Evolutionary conservation across 2,888 invertebrate species (phyloP), one percentile per base, ranked within the genome.

Genomic region (Tinea trinotella): DNA sequence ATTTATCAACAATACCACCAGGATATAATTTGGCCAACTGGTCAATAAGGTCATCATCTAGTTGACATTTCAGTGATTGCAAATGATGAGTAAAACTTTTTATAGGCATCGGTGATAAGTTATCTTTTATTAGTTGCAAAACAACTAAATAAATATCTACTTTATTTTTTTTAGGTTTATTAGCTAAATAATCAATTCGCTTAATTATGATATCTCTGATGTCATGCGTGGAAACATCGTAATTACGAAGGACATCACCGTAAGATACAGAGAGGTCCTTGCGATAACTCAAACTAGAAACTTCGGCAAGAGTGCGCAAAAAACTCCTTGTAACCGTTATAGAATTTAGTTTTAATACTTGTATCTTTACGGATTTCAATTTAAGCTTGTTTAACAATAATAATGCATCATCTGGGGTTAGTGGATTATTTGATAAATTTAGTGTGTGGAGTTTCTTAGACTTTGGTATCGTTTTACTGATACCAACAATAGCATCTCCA

Each of bases 371-470:
- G 35, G 52, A 56, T 3, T 36, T 15, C 1, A 49, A 52, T 56
- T 62, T 66, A 57, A 77, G 59, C 61, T 67, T 71, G 2, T 55
- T 20, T 1, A 80, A 58, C 22, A 76, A 54, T 15, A 24, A 56
- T 0, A 67, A 12, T 7, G 78, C 73, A 52, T 79, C 77, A 0
- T 34, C 56, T 7, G 68, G 62, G 1, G 65, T 61, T 60, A 80
- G 53, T 1, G 78, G 78, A 55, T 80, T 80, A 36, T 59, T 67
- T 6, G 80, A 78, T 52, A 80, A 59, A 65, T 77, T 61, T 1
- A 81, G 61, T 0, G 65, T 68, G 0, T 59, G 53, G 13, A 81
- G 52, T 35, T 68, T 72, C 52, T 68, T 67, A 0, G 77, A 64
- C 49, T 60, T 66, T 0, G 13, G 34, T 30, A 81, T 54, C 54